A percentile compares a stretch with the other conserved stretches of the same genome.
Conservation (phyloP, 2,113 vertebrate species). For the Potamarius usumacintae region DNA sequence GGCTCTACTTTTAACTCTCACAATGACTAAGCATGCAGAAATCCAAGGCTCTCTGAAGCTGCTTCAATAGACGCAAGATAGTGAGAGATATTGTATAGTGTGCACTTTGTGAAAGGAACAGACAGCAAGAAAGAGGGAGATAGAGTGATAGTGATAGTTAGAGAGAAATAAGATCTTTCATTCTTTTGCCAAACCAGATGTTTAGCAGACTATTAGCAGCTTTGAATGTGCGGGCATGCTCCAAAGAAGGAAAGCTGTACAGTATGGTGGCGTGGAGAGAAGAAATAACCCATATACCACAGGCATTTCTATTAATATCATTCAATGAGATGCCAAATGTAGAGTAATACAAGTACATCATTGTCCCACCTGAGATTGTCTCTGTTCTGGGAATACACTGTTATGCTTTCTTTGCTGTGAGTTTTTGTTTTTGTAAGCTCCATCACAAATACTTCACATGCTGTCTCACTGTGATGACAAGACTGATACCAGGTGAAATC, state of each 20-base stretch:
- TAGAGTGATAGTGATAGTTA: constrained; percentile 28
- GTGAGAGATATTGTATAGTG: constrained; percentile 38
- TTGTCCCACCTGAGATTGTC: constrained; percentile 64
- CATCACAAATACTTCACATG: not conserved
- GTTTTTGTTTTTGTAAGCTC: constrained; percentile 30
- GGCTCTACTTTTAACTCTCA: constrained; percentile 54
- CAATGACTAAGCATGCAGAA: constrained; percentile 52
- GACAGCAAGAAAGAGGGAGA: constrained; percentile 30
- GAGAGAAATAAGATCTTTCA: constrained; percentile 34
- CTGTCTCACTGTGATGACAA: constrained; percentile 4
- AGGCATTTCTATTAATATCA: constrained; percentile 75
- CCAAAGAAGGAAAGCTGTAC: constrained; percentile 53
- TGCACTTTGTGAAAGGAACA: constrained; percentile 15
- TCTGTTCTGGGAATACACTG: constrained; percentile 58
- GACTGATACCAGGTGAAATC: constrained; percentile 19
- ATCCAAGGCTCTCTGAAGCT: constrained; percentile 44
- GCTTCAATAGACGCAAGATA: constrained; percentile 35
- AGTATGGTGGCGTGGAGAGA: constrained; percentile 56
- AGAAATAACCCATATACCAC: constrained; percentile 66
- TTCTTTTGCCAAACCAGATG: constrained; percentile 48
- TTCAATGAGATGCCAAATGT: constrained; percentile 54
- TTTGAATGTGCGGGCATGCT: constrained; percentile 56
- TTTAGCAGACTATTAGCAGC: constrained; percentile 56
- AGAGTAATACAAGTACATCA: constrained; percentile 66
- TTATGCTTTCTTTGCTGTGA: constrained; percentile 30